Base-by-base conservation (phyloP, 2,888 invertebrate genomes). In the Microchrysa polita region DNA sequence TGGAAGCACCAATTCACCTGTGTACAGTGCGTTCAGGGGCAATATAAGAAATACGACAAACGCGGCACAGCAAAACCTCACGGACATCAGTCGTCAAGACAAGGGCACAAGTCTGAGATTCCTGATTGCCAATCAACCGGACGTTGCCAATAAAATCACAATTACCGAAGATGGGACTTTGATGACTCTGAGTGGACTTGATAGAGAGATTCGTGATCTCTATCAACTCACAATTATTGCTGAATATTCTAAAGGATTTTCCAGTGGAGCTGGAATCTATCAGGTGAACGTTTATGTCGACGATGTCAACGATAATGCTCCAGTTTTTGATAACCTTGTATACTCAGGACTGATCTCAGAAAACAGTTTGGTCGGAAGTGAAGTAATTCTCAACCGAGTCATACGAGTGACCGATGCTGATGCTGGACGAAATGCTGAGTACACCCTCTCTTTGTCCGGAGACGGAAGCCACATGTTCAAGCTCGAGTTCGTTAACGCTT, bases 231-330 rank as follows among this genome's bases (percentile, higher is more conserved):
- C 93, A 0, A 90, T 94, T 0, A 92, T 94, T 55, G 93, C 92
- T 10, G 93, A 94, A 82, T 92, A 91, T 78, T 89, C 87, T 22
- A 90, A 91, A 81, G 92, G 92, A 7, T 82, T 88, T 75, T 88
- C 90, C 73, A 89, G 90, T 76, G 90, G 90, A 7, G 91, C 91
- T 65, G 92, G 92, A 1, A 91, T 93, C 73, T 93, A 93, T 80
- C 93, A 93, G 87, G 91, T 93, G 0, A 91, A 90, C 12, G 88
- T 95, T 40, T 86, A 90, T 72, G 93, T 95, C 0, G 92, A 93
- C 75, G 95, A 96, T 81, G 93, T 93, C 76, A 95, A 96, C 80
- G 95, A 95, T 80, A 95, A 95, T 80, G 88, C 94, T 2, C 96
- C 97, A 0, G 83, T 89, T 74, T 96, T 97, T 82, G 90, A 91